These are phyloP conservation scores for Drosophila ustulata DNA, from an alignment of 2,888 invertebrate species.

Conservation along the genomic window DNA sequence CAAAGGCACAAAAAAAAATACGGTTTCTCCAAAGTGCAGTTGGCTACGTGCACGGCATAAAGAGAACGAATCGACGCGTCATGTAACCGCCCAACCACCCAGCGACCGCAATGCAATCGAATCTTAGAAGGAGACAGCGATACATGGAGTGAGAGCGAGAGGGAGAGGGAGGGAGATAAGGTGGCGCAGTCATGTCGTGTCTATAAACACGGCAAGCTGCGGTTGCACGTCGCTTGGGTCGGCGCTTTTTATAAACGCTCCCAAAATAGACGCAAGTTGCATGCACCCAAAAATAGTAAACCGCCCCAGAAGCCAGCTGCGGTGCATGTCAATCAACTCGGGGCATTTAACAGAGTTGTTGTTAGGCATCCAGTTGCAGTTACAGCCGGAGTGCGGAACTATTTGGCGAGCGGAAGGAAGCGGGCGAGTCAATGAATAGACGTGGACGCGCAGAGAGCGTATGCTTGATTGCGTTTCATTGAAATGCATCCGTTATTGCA, in stretches of 20 bases:
- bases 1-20: constrained; percentile 35
- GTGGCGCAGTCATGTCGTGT: constrained; percentile 62
- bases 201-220: constrained; percentile 68
- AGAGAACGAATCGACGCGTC: constrained; percentile 18
- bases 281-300: constrained; percentile 66
- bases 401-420: constrained; percentile 54
- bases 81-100: constrained; percentile 13
- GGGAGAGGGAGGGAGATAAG: not conserved
- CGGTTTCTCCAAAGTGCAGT: constrained; percentile 51
- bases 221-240: constrained; percentile 54
- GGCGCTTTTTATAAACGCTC: constrained; percentile 46
- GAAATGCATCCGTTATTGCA: constrained; percentile 81
- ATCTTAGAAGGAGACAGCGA: constrained; percentile 3
- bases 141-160: not conserved
- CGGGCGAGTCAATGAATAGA: constrained; percentile 44
- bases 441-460: not conserved
- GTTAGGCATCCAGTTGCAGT: constrained; percentile 13
- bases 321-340: constrained; percentile 70
- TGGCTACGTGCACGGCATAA: constrained; percentile 60
- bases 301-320: not conserved
- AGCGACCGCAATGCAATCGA: constrained; percentile 14
- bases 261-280: constrained; percentile 70
- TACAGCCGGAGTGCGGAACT: constrained; percentile 30
- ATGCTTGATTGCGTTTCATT: constrained; percentile 39
- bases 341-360: constrained; percentile 61